These are phyloP conservation scores for Acanthosoma haemorrhoidale DNA, from an alignment of 2,888 invertebrate genomes.

Conservation along the genomic window DNA sequence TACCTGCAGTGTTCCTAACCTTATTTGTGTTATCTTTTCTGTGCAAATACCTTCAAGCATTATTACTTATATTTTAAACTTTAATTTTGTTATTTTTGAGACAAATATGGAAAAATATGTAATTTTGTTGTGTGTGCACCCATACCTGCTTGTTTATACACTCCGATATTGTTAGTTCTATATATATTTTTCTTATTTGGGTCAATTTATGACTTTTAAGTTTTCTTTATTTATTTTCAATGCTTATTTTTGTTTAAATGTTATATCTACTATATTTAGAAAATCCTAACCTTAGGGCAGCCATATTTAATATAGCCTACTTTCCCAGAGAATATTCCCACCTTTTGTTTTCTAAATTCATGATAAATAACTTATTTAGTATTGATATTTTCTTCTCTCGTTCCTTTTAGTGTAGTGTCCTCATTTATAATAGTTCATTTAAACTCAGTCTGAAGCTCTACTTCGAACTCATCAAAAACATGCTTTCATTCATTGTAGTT, in stretches of 20 bases:
- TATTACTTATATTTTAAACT: too few species aligned
- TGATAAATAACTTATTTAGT: conserved; percentile 11
- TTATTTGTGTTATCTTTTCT: not conserved
- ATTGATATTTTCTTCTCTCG: not conserved
- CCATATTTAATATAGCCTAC: conserved; percentile 40
- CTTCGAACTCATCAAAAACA: too few species aligned
- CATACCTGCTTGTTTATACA: not conserved
- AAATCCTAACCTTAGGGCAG: conserved; percentile 39
- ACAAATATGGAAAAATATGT: not conserved
- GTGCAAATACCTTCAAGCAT: too few species aligned
- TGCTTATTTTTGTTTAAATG: not conserved
- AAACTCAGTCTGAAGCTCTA: too few species aligned
- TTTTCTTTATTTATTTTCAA: not conserved
- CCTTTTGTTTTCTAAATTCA: conserved; percentile 29
- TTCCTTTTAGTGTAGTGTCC: not conserved
- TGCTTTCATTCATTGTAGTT: too few species aligned
- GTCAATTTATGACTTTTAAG: not conserved
- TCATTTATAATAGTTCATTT: too few species aligned
- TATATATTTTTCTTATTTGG: not conserved
- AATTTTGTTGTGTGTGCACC: not conserved
- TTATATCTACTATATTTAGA: conserved; percentile 37
- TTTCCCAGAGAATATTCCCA: conserved; percentile 34
- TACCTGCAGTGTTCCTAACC: not conserved
- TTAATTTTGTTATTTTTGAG: too few species aligned
- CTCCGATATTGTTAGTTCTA: not conserved